Base-by-base conservation (phyloP, 2,888 invertebrate species). In the Uloborus plumipes region DNA sequence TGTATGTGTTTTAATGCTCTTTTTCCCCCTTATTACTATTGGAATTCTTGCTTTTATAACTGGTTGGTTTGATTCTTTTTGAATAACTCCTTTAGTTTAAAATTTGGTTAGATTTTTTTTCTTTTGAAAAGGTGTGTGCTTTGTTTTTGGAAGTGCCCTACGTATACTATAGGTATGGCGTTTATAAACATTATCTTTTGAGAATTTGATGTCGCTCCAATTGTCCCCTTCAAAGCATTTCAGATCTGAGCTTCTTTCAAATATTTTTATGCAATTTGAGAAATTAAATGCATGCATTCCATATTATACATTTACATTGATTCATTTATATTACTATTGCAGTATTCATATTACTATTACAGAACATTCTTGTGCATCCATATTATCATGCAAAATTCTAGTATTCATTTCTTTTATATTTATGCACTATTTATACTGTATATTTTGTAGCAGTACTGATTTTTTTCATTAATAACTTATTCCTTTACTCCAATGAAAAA, bases 1-100 rank as follows among this genome's bases (percentile, higher is more conserved):
- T 81, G 39, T 55, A 61, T 69, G 50, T 70, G 39, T 74, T 80
- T 65, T 67, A 62, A 65, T 31, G 11, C 11, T 39, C 39, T 39
- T 70, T 76, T 58, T 58, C 55, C 22, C 58, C 65, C 39, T 39
- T 39, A 39, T 39, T 39, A 9, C 39, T 47, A 26, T 65, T 74
- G 58, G 51, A 62, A 67, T 80, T 73, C 66, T 59, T 49, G 61
- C 69, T 59, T 79, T 75, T 73, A 61, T 66, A 72, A 59, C 61
- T 20, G 78, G 72, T 16, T 72, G 58, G 58, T 73, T 79, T 20
- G 49, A 72, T 70, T 31, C 39, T 62, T 39, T 26, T 62, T 16
- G 4, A 16, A 26, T 26, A 31, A n/a, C 15, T 31, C 4, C 15
- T 59, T 59, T 62, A 26, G 39, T 39, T 39, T 7, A 39, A 39